Conservation (phyloP, 2,888 invertebrate species). For the Eristalis intricaria region DNA sequence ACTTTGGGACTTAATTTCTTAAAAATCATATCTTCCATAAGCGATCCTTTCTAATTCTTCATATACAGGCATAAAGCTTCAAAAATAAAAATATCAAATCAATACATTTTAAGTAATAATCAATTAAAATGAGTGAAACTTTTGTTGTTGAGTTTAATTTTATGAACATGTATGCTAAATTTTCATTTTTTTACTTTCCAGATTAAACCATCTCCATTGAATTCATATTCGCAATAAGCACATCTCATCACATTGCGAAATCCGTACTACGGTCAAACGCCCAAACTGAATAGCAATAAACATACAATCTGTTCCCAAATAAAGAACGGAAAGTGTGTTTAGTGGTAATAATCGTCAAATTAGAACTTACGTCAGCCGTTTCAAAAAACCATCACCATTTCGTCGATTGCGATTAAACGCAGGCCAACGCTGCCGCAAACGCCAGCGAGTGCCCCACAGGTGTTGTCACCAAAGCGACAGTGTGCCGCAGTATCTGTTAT, state of each 20-base stretch:
- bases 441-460: slow-evolving; percentile 82
- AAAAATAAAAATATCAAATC: too few species aligned
- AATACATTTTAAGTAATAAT: too few species aligned
- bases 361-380: slow-evolving; percentile 73
- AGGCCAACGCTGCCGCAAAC: slow-evolving; percentile 82
- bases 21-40: too few species aligned
- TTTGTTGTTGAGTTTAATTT: too few species aligned
- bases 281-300: not conserved
- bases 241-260: not conserved
- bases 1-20: too few species aligned
- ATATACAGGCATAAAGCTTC: too few species aligned
- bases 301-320: not conserved
- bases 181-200: too few species aligned
- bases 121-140: too few species aligned
- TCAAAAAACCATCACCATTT: slow-evolving; percentile 82
- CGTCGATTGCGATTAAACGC: slow-evolving; percentile 82
- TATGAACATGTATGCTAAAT: too few species aligned
- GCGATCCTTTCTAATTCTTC: too few species aligned
- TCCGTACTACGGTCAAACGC: not conserved
- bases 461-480: slow-evolving; percentile 82
- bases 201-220: too few species aligned
- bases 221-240: too few species aligned
- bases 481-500: slow-evolving; percentile 81
- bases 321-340: slow-evolving; percentile 21
- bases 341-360: slow-evolving; percentile 38